Percentiles rank a stretch among this genome's conserved stretches.
phyloP scores from a whole-genome alignment of 2,888 invertebrate species.

The Leptinotarsa juncta region DNA sequence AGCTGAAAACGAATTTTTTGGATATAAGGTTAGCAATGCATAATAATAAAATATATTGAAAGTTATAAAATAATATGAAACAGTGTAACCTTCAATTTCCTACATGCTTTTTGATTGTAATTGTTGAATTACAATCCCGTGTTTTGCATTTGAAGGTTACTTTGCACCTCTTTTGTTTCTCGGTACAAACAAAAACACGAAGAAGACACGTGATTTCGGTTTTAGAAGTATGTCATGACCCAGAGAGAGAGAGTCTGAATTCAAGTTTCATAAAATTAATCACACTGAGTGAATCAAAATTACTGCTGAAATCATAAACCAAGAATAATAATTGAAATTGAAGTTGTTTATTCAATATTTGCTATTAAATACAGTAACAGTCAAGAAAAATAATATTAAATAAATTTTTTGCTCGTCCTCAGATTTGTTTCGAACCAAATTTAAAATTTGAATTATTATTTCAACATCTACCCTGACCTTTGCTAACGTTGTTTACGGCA shows the following conservation, averaged over 20 bases:
- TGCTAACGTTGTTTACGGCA: not conserved
- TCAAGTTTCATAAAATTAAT: not conserved
- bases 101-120: too few species aligned
- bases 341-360: too few species aligned
- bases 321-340: too few species aligned
- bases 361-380: too few species aligned
- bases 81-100: too few species aligned
- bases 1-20: too few species aligned
- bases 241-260: not conserved
- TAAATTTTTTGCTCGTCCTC: too few species aligned
- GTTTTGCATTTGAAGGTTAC: not conserved
- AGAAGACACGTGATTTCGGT: not conserved
- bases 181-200: not conserved
- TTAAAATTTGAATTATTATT: not conserved
- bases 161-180: not conserved
- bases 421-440: too few species aligned
- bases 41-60: too few species aligned
- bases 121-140: not conserved
- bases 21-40: too few species aligned
- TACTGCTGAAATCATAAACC: not conserved
- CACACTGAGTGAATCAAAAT: not conserved
- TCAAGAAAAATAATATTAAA: too few species aligned
- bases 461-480: slow-evolving; percentile 8
- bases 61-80: too few species aligned
- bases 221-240: slow-evolving; percentile 7